Evolutionary conservation across 1,140 invertebrate species (phyloP).

Genomic region (Brevipalpus yothersi): DNA sequence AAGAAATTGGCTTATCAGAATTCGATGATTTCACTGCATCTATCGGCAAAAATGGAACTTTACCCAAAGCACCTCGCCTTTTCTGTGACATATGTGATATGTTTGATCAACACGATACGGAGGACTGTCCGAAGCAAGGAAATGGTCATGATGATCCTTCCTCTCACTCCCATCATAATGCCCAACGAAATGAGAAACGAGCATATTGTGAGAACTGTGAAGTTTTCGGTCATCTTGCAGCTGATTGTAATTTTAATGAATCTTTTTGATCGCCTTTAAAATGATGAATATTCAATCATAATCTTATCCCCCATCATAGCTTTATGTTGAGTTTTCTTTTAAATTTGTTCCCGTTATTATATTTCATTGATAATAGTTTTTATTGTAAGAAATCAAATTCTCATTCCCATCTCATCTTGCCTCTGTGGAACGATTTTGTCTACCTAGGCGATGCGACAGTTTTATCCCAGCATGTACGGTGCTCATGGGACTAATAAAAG

Average conservation of each 20-base stretch:
- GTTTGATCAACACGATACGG: constrained; percentile 87
- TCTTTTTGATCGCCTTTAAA: constrained; percentile 25
- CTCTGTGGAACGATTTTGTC: no score
- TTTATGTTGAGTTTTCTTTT: background rate
- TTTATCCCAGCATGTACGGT: no score
- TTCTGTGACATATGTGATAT: constrained; percentile 94
- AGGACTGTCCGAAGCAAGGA: constrained; percentile 71
- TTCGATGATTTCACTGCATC: background rate
- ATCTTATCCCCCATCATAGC: background rate
- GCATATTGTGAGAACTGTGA: constrained; percentile 82
- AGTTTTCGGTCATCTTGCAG: constrained; percentile 53
- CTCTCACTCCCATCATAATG: constrained; percentile 22
- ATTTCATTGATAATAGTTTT: no score
- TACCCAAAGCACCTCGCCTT: constrained; percentile 36
- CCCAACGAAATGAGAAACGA: constrained; percentile 28
- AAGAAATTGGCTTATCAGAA: constrained; percentile 31
- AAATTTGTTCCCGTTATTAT: background rate
- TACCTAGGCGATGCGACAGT: no score
- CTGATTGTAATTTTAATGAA: constrained; percentile 51
- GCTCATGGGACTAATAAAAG: no score
- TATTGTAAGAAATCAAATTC: no score
- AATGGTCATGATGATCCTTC: constrained; percentile 19
- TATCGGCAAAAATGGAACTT: background rate
- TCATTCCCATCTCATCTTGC: no score
- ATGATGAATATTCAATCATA: no score